Conservation (phyloP, 2,888 invertebrate species). For the Drosophila putrida region DNA sequence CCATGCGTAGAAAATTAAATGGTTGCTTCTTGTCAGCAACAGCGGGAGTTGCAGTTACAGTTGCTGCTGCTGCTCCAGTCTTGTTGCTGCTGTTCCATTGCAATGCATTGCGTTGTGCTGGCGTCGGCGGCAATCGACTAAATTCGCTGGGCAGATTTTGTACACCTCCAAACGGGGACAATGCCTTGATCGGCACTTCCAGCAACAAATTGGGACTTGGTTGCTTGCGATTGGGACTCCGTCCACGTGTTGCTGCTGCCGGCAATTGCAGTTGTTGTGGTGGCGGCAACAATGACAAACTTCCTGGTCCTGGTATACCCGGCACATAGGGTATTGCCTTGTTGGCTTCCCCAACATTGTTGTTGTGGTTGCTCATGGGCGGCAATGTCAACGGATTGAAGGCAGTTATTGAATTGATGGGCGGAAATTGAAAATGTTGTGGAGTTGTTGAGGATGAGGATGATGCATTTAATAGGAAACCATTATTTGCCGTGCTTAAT, state of each 20-base stretch:
- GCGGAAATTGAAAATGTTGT: constrained; percentile 88
- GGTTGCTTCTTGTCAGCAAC: constrained; percentile 74
- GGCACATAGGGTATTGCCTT: constrained; percentile 94
- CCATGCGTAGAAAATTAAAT: constrained; percentile 85
- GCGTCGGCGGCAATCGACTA: constrained; percentile 79
- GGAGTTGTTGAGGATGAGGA: constrained; percentile 52
- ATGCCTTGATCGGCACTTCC: constrained; percentile 61
- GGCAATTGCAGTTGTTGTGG: constrained; percentile 78
- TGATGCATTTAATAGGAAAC: constrained; percentile 49
- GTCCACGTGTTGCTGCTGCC: constrained; percentile 46
- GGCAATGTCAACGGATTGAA: constrained; percentile 90
- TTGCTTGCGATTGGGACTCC: constrained; percentile 83
- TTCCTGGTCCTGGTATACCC: constrained; percentile 93
- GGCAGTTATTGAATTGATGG: constrained; percentile 89
- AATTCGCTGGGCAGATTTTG: constrained; percentile 83
- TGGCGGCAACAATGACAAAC: constrained; percentile 84
- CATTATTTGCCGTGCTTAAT: constrained; percentile 24
- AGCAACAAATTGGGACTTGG: constrained; percentile 73
- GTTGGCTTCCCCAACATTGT: constrained; percentile 85
- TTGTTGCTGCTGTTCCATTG: constrained; percentile 63
- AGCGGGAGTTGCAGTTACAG: constrained; percentile 29
- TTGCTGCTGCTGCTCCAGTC: constrained; percentile 20
- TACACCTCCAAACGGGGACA: constrained; percentile 83
- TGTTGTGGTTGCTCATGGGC: constrained; percentile 83
- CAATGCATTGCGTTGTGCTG: constrained; percentile 76